Base-by-base conservation (phyloP, 2,113 vertebrate species). In the Sebastes schlegelii region DNA sequence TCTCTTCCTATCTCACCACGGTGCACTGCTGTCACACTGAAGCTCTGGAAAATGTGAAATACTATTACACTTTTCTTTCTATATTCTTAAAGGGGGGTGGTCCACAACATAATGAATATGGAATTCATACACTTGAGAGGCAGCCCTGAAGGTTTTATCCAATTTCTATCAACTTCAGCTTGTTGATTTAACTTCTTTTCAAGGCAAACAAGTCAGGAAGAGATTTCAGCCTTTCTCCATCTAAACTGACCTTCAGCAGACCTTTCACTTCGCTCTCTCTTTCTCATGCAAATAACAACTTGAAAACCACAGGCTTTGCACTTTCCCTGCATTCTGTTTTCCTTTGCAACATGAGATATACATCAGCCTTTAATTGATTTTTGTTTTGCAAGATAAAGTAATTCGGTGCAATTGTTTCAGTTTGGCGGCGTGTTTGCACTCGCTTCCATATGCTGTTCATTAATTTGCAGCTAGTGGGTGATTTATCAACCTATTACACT, bases 401-500 rank as follows among this genome's bases (percentile, higher is more conserved):
- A 91, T 93, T 75, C 17, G 54, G 52, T 67, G 66, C 67, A 21
- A 81, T 79, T 80, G 80, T 82, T 88, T 86, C 54, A 71, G 51
- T 91, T 92, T 82, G 86, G 85, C 40, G 5, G 49, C 40, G 61
- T 82, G 77, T 92, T 87, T 84, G 82, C 79, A 81, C 79, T 75
- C 40, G 74, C 71, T 90, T 70, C 70, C 88, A 79, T 86, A 84
- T 83, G 79, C 77, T 85, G 72, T 89, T 90, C 82, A 90, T 91
- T 92, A 87, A 92, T 91, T 89, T 89, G 84, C 70, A 80, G 79
- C 83, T 78, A 51, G 77, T 77, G 75, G 87, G 77, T 88, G 86
- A 92, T 92, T 88, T 77, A 91, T 92, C 90, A 91, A 88, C 66
- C 82, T 87, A 91, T 91, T 92, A 90, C 73, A 87, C 83, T 88